Evolutionary conservation across 2,797 vertebrate species (phyloP), one percentile per base, ranked within the genome.

Genomic region (Channallabes apus): DNA sequence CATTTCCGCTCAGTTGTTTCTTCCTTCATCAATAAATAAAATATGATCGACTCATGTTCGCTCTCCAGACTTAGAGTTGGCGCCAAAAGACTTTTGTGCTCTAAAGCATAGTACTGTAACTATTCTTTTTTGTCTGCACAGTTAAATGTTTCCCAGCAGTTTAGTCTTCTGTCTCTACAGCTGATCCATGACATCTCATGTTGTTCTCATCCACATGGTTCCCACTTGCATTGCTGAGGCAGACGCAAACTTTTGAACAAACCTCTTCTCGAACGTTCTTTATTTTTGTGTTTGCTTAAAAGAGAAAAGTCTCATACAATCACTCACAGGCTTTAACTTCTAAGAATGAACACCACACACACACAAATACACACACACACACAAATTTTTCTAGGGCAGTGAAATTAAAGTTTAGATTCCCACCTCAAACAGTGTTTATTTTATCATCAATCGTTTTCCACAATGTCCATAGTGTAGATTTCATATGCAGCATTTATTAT

Each of bases 1-100:
- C 62, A 90, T 92, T 88, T 91, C 87, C 89, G 90, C 92, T 92
- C 91, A 91, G 91, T 89, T 89, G 89, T 94, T 95, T 93, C 89
- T 93, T 86, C 93, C 93, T 90, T 91, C 91, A 94, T 95, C 92
- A 94, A 94, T 95, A 94, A 94, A 94, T 94, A 93, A 90, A 93
- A 89, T 89, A 89, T 87, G 80, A 90, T 89, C 91, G 85, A 90
- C 86, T 89, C 84, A 89, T 90, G 89, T 89, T 73, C 92, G 91
- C 89, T 91, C 90, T 93, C 90, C 73, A 86, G 89, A 87, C 2
- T 35, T 91, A 93, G 90, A 90, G 90, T 92, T 91, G 90, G 90
- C 91, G 88, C 90, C 91, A 92, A 91, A 93, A 93, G 91, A 93
- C 93, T 93, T 91, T 86, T 87, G 89, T 90, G 91, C 90, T 93